Evolutionary conservation across 2,888 invertebrate genomes (phyloP).

Genomic region (Capitulum mitella): DNA sequence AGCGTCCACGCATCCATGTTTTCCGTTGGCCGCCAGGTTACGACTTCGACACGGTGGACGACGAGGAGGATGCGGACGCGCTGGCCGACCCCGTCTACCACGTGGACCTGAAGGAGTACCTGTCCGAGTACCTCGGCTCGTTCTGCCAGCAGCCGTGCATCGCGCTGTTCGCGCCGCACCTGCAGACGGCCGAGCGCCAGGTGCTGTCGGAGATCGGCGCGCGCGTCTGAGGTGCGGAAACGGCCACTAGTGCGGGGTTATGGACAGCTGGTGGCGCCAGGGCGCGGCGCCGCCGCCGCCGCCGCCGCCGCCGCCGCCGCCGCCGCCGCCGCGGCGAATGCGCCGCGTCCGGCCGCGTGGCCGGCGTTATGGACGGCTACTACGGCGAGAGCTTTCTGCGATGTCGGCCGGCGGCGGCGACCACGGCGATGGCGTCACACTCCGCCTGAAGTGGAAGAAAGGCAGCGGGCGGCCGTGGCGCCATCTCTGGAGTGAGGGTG

Average conservation of each 20-base stretch:
- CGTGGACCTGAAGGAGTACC: constrained; percentile 55
- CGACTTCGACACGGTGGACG: constrained; percentile 39
- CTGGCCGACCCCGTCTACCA: constrained; percentile 56
- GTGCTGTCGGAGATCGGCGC: constrained; percentile 42
- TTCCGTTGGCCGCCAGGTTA: constrained; percentile 17
- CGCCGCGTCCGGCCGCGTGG: not conserved
- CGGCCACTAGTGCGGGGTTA: constrained; percentile 3
- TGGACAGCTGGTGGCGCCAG: not conserved
- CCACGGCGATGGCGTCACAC: too few relatives aligned
- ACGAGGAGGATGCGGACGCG: constrained; percentile 53
- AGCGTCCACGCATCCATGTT: too few relatives aligned
- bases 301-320: not conserved
- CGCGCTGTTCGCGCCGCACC: constrained; percentile 53
- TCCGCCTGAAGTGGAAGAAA: too few relatives aligned
- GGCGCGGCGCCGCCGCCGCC: not conserved
- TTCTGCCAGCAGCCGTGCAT: constrained; percentile 56
- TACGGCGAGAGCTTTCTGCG: not conserved
- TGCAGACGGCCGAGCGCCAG: constrained; percentile 52
- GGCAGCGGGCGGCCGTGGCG: too few relatives aligned
- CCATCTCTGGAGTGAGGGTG: not conserved
- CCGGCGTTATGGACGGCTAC: not conserved
- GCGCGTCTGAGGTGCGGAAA: too few relatives aligned
- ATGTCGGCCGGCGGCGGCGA: not conserved
- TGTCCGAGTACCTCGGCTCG: constrained; percentile 56
- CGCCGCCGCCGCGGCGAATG: not conserved